These are phyloP conservation scores for Drosophila tropicalis DNA, from an alignment of 1,140 invertebrate genomes.

Conservation along the genomic window DNA sequence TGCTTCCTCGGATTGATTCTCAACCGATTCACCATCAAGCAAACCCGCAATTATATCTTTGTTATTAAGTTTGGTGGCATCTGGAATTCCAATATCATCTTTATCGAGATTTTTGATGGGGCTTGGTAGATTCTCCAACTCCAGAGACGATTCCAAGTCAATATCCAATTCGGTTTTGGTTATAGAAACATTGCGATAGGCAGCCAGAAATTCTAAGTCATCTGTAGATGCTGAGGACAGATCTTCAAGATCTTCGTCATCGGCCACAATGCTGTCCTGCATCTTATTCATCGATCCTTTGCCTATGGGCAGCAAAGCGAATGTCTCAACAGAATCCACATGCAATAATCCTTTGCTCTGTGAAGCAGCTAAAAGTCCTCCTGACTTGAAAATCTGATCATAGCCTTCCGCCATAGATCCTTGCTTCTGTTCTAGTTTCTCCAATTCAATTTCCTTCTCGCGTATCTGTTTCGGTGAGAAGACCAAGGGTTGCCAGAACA, in stretches of 20 bases:
- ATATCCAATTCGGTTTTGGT: slow-evolving; percentile 5
- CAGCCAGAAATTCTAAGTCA: slow-evolving; percentile 50
- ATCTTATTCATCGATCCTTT: slow-evolving; percentile 14
- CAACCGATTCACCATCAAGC: background rate
- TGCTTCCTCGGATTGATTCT: background rate
- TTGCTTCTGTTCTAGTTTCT: slow-evolving; percentile 48
- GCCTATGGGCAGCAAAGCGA: background rate
- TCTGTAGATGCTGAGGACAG: slow-evolving; percentile 30
- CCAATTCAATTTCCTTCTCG: slow-evolving; percentile 56
- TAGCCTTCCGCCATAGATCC: slow-evolving; percentile 21
- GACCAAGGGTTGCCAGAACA: slow-evolving; percentile 64
- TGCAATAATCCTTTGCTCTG: slow-evolving; percentile 1
- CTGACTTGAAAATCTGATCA: slow-evolving; percentile 25
- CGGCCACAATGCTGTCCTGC: background rate
- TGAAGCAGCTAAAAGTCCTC: background rate
- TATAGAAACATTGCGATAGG: slow-evolving; percentile 23
- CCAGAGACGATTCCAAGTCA: background rate
- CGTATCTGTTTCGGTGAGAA: slow-evolving; percentile 47
- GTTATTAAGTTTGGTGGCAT: background rate
- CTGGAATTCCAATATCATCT: background rate
- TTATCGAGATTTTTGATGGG: background rate
- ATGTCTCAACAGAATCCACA: too few species aligned
- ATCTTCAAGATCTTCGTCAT: slow-evolving; percentile 29
- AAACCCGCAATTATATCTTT: background rate
- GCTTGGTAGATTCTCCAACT: background rate